Evolutionary conservation across 2,797 vertebrate genomes (phyloP), one percentile per base, ranked within the genome.

Genomic region (Poecilia picta): DNA sequence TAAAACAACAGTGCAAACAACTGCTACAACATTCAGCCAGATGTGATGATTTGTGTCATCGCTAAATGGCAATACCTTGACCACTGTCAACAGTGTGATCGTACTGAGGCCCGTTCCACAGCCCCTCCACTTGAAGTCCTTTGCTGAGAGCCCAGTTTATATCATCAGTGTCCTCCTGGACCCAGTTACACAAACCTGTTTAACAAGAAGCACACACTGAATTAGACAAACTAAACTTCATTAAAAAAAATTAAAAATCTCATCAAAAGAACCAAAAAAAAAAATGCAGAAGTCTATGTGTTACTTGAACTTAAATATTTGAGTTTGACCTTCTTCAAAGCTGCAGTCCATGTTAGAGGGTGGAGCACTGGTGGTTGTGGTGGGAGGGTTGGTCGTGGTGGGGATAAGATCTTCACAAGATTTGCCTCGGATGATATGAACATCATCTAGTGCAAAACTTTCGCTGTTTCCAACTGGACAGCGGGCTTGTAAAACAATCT

Each of bases 161-260:
- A 66, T 88, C 90, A 83, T 90, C 80, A 11, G 31, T 84, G 41
- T 46, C 76, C 51, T 95, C 94, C 80, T 95, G 94, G 70, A 84
- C 77, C 95, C 95, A 96, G 57, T 87, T 86, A 82, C 96, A 96
- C 0, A 96, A 84, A 78, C 90, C 95, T 96, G 78, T 68, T 81
- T 75, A 15, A 75, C 11, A 85, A 83, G 5, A 82, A 23, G 33
- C 16, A 28, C 31, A 43, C 12, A 43, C 43, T 11, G 23, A 59
- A 68, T 76, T 11, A 20, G 25, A 2, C 5, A 74, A 74, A 76
- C 41, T 45, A 31, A n/a, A 2, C 15, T 39, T 51, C 39, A 33
- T 5, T 12, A 49, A 62, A 41, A 41, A 2, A 51, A 72, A 53
- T 16, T 1, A 4, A 23, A 25, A 36, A 66, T 0, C 23, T 73